Percentiles rank a stretch among this genome's conserved stretches.
Evolutionary conservation across 2,888 invertebrate species (phyloP).

Genomic region (Fabriciana adippe): DNA sequence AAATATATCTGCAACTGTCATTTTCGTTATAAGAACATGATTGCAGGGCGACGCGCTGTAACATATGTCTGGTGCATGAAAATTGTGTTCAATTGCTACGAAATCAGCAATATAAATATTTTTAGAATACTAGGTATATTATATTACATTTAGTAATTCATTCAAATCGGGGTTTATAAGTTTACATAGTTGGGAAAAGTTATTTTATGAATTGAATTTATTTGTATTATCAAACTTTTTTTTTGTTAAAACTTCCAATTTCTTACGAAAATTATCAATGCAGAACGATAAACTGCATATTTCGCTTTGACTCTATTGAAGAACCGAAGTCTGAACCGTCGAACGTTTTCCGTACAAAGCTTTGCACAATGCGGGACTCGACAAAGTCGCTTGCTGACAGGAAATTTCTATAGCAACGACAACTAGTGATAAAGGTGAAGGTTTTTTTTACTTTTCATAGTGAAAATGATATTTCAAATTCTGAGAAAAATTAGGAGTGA

Average conservation of each 20-base stretch:
- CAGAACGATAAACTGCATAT: slow-evolving; percentile 32
- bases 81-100: slow-evolving; percentile 19
- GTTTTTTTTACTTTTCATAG: slow-evolving; percentile 7
- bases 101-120: slow-evolving; percentile 20
- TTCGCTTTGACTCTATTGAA: slow-evolving; percentile 33
- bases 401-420: slow-evolving; percentile 36
- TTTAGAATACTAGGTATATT: not conserved
- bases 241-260: not conserved
- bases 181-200: too few species aligned
- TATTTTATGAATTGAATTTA: too few species aligned
- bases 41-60: slow-evolving; percentile 12
- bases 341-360: slow-evolving; percentile 40
- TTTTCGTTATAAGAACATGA: slow-evolving; percentile 20
- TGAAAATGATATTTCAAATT: slow-evolving; percentile 18
- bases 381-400: slow-evolving; percentile 38
- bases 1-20: slow-evolving; percentile 20
- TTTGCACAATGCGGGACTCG: slow-evolving; percentile 34
- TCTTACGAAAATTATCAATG: not conserved
- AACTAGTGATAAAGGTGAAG: slow-evolving; percentile 28
- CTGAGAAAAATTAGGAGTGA: slow-evolving; percentile 19
- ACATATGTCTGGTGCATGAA: slow-evolving; percentile 19
- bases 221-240: not conserved
- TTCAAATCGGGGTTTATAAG: not conserved
- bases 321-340: slow-evolving; percentile 31
- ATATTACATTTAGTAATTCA: not conserved